These are phyloP conservation scores for Sciurus carolinensis DNA, from an alignment of 2,797 vertebrate genomes.

Conservation along the genomic window DNA sequence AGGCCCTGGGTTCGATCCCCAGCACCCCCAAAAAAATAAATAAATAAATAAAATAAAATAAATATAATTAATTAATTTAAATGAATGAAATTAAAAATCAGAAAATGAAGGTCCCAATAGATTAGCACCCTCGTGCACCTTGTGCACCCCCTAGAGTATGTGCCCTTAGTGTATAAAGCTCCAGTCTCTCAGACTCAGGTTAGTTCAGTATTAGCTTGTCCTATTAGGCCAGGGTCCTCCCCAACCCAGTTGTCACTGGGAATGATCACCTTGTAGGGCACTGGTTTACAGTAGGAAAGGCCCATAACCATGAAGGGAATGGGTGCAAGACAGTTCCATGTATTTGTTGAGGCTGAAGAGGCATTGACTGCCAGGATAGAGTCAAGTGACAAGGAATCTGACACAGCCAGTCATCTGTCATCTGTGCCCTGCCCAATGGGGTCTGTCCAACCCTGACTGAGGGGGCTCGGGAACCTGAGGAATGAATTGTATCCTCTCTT, in stretches of 20 bases:
- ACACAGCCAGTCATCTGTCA: background rate
- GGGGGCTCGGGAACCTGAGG: background rate
- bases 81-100: background rate
- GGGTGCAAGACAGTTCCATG: background rate
- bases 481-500: background rate
- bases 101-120: background rate
- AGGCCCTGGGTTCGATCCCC: too few relatives aligned
- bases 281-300: background rate
- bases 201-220: background rate
- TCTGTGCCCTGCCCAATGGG: background rate
- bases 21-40: too few relatives aligned
- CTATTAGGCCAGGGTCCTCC: background rate
- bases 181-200: background rate
- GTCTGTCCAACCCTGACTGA: background rate
- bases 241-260: background rate
- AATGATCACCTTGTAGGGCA: background rate
- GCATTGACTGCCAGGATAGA: background rate
- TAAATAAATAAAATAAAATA: too few relatives aligned
- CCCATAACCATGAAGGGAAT: background rate
- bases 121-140: background rate
- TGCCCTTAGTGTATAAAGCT: background rate
- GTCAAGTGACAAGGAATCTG: background rate
- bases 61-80: constrained; percentile 12
- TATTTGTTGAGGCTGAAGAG: background rate
- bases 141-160: background rate